Evolutionary conservation across 2,888 invertebrate genomes (phyloP), one percentile per base, ranked within the genome.

Genomic region (Lepidochrysops patricia): DNA sequence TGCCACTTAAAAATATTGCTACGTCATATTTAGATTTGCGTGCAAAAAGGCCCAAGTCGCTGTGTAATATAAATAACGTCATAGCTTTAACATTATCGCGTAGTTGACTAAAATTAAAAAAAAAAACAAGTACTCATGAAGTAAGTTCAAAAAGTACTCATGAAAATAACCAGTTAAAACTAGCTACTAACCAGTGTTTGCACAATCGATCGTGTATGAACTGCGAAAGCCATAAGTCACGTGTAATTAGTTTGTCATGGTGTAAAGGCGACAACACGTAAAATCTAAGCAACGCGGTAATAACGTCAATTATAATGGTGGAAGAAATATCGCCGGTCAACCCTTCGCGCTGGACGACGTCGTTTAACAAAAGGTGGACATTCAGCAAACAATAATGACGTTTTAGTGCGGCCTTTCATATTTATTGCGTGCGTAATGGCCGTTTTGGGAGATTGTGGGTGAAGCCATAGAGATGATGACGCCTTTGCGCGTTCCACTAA

Each of bases 371-470:
- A 82, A 83, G 79, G 80, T 82, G 80, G 80, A 81, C 84, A 78
- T 82, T 84, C 78, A 75, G 79, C 80, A 77, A 76, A 82, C 79
- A 82, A 82, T 82, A 82, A 84, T 80, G 80, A 79, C 79, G 73
- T 78, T 87, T 87, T 86, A 84, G 82, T 82, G 77, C 77, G 74
- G 75, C 78, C 78, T 80, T 80, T 82, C 81, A 85, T 86, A 86
- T 78, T 86, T 86, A 88, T 80, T 81, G 80, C 75, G 82, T 88
- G 88, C 87, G 88, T 88, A 89, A 86, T 84, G 84, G 81, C 82
- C 82, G 81, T 88, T 84, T 79, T 75, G 72, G 76, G 75, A 73
- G 76, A 79, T 76, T 75, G 75, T 74, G 70, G 74, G 73, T 75
- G 72, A 73, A 76, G 70, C 77, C 72, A 72, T 76, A 76, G 80